Conservation (phyloP, 2,888 invertebrate species). For the Dorcus parallelipipedus region DNA sequence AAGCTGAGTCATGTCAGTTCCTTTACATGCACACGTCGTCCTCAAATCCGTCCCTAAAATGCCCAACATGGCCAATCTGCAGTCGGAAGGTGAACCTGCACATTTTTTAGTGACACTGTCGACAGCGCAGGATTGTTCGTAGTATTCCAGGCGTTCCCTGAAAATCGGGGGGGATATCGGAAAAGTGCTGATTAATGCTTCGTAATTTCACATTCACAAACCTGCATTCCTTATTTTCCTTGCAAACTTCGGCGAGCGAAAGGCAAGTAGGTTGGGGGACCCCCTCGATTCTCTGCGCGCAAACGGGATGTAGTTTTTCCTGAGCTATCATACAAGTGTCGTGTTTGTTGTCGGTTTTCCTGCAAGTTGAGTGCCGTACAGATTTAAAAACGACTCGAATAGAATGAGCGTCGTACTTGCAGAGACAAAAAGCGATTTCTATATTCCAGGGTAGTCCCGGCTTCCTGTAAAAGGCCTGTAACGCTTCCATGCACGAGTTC, state of each 20-base stretch:
- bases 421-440: slow-evolving; percentile 88
- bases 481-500: slow-evolving; percentile 82
- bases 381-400: not conserved
- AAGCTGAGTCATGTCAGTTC: slow-evolving; percentile 78
- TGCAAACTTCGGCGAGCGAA: slow-evolving; percentile 77
- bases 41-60: slow-evolving; percentile 87
- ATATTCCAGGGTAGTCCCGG: slow-evolving; percentile 78
- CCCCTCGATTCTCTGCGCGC: slow-evolving; percentile 70
- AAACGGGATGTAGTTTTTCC: slow-evolving; percentile 84
- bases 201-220: slow-evolving; percentile 46
- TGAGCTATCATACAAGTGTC: slow-evolving; percentile 87
- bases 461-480: slow-evolving; percentile 82
- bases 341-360: slow-evolving; percentile 82
- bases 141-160: slow-evolving; percentile 78
- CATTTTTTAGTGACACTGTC: slow-evolving; percentile 88
- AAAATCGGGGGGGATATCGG: not conserved
- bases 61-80: slow-evolving; percentile 80
- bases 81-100: slow-evolving; percentile 80
- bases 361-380: slow-evolving; percentile 41
- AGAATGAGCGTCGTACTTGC: slow-evolving; percentile 70
- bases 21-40: slow-evolving; percentile 84
- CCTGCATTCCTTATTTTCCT: slow-evolving; percentile 82
- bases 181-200: not conserved
- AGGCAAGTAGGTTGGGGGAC: slow-evolving; percentile 80
- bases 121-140: slow-evolving; percentile 88